Evolutionary conservation across 53 echinoderm and acorn worm genomes (phyloP), one percentile per base, ranked within the genome.

Genomic region (Holothuria scabra): DNA sequence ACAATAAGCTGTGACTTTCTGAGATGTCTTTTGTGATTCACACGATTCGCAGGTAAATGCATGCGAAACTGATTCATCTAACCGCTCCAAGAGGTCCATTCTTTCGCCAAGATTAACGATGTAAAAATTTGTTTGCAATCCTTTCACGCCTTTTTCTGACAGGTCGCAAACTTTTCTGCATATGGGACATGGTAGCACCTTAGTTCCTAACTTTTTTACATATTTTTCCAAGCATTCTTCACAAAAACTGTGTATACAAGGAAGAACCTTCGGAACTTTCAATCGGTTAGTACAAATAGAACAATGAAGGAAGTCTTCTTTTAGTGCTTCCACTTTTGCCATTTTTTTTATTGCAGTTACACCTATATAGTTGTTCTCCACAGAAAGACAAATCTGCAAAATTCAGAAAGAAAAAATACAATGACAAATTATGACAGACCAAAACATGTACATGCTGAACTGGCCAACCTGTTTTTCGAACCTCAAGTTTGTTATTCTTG

Each of bases 191-290:
- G 62, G 22, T 22, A 61, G 8, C 28, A 7, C 8, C 62, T 61
- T 61, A 22, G 14, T 28, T 19, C 11, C 11, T 24, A 61, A 28
- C 62, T 24, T 61, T 4, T 22, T 28, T 8, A 61, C 62, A 11
- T 61, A 61, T 0, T 1, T 61, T 61, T 61, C 62, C 62, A 61
- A 61, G 62, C 62, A 61, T 13, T 11, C 62, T 61, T 61, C 7
- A 61, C 62, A 61, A 28, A 61, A 61, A 61, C 62, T 61, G 62
- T 61, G 62, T 24, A 61, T 61, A 61, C 62, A 61, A 8, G 62
- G 26, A 5, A 61, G 62, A 22, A 61, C 28, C 62, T 28, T 22
- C 28, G 62, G 62, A 61, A 28, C 22, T 61, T 22, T 61, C 22
- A 61, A 8, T 61, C 62, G 8, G 8, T 28, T 28, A 4, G 26